These are phyloP conservation scores for Sphaerodactylus townsendi DNA, from an alignment of 2,113 vertebrate species.

Conservation along the genomic window DNA sequence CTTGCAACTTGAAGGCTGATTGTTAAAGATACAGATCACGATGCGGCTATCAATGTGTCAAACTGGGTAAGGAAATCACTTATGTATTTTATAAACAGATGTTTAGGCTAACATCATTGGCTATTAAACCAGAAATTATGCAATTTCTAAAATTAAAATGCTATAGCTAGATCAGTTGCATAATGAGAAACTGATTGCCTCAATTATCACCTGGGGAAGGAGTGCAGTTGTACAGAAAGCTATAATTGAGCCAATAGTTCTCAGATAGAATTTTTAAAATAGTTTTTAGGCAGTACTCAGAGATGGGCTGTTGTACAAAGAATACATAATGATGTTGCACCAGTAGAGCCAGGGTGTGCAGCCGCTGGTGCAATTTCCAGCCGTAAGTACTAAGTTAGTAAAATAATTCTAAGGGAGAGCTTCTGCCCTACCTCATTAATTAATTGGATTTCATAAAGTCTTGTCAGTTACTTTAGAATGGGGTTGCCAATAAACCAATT, in stretches of 20 bases:
- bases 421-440: slow-evolving; percentile 62
- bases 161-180: slow-evolving; percentile 60
- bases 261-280: slow-evolving; percentile 46
- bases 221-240: slow-evolving; percentile 65
- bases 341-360: background rate
- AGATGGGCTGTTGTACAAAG: slow-evolving; percentile 28
- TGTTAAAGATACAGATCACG: background rate
- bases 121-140: slow-evolving; percentile 65
- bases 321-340: slow-evolving; percentile 18
- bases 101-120: slow-evolving; percentile 57
- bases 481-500: slow-evolving; percentile 58
- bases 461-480: slow-evolving; percentile 59
- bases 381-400: slow-evolving; percentile 16
- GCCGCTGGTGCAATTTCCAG: slow-evolving; percentile 41
- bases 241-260: slow-evolving; percentile 36
- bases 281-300: slow-evolving; percentile 21
- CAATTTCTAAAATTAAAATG: slow-evolving; percentile 76
- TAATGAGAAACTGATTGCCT: slow-evolving; percentile 72
- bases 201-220: slow-evolving; percentile 69
- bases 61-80: slow-evolving; percentile 43
- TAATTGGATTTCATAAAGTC: slow-evolving; percentile 48
- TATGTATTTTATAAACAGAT: slow-evolving; percentile 49
- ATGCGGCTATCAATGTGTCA: slow-evolving; percentile 28
- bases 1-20: background rate
- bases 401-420: slow-evolving; percentile 42